A percentile compares a stretch with the other conserved stretches of the same genome.
These are phyloP conservation scores for Macropus fuliginosus DNA, from an alignment of 2,797 vertebrate species.

Conservation along the genomic window DNA sequence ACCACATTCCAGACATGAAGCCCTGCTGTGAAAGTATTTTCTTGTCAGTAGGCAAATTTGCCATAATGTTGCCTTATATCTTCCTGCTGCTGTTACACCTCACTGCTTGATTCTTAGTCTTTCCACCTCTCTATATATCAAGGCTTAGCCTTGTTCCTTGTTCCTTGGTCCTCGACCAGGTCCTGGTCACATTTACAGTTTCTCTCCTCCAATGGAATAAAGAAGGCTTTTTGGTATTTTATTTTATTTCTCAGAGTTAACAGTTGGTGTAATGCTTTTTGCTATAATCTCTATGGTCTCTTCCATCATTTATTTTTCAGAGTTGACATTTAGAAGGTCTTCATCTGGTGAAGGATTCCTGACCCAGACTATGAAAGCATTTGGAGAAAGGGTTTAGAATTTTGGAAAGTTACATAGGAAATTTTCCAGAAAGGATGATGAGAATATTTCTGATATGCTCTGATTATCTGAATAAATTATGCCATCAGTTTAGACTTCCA, in stretches of 20 bases:
- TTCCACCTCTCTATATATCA: background rate
- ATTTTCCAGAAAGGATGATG: background rate
- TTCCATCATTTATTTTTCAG: background rate
- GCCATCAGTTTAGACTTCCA: background rate
- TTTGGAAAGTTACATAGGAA: background rate
- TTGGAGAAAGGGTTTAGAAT: background rate
- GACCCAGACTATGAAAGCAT: background rate
- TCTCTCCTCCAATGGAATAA: background rate
- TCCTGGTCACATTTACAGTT: background rate
- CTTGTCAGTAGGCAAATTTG: background rate
- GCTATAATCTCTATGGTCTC: background rate
- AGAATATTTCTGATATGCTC: background rate
- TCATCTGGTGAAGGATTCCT: background rate
- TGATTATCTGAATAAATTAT: constrained; percentile 4
- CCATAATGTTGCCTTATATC: background rate
- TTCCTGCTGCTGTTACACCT: background rate
- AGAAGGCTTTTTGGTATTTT: background rate
- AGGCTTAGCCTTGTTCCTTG: background rate
- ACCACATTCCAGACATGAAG: background rate
- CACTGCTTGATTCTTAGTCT: background rate
- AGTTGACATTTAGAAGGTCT: background rate
- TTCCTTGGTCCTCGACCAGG: background rate
- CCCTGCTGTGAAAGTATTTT: background rate
- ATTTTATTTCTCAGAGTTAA: no score
- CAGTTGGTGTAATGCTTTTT: background rate